Conservation (phyloP, 2,113 vertebrate species). For the Notothenia rossii region DNA sequence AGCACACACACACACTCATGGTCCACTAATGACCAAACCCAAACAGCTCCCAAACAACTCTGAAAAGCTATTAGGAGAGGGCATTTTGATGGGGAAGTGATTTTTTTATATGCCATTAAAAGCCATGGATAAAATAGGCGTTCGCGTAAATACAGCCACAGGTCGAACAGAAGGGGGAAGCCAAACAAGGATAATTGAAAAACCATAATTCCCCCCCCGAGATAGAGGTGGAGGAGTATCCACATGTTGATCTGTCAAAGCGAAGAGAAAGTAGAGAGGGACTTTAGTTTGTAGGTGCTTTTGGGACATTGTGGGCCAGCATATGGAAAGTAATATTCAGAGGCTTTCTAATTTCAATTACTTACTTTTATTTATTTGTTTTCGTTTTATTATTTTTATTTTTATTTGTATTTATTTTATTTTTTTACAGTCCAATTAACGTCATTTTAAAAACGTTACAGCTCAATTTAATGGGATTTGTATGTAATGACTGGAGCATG, state of each 20-base stretch:
- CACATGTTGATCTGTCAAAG: conserved; percentile 56
- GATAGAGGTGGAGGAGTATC: conserved; percentile 69
- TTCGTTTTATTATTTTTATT: too few species aligned
- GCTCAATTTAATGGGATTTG: too few species aligned
- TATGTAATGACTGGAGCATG: too few species aligned
- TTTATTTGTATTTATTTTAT: too few species aligned
- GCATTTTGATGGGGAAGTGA: conserved; percentile 77
- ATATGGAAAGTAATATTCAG: background rate
- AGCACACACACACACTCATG: conserved; percentile 38
- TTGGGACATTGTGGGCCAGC: background rate
- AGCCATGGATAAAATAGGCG: conserved; percentile 81
- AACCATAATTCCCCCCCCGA: conserved; percentile 58
- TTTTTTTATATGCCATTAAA: conserved; percentile 82
- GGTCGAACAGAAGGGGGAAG: conserved; percentile 69
- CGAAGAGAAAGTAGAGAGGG: background rate
- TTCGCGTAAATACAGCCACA: conserved; percentile 84
- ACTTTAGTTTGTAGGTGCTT: background rate
- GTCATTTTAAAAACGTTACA: too few species aligned
- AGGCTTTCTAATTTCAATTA: too few species aligned
- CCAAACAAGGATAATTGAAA: conserved; percentile 77
- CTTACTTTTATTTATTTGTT: too few species aligned
- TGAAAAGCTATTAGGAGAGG: conserved; percentile 80
- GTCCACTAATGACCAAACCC: conserved; percentile 81
- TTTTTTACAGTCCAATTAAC: too few species aligned
- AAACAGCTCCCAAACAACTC: conserved; percentile 80